These are phyloP conservation scores for Sternarchorhynchus goeldii DNA, from an alignment of 2,797 vertebrate genomes.

Conservation along the genomic window DNA sequence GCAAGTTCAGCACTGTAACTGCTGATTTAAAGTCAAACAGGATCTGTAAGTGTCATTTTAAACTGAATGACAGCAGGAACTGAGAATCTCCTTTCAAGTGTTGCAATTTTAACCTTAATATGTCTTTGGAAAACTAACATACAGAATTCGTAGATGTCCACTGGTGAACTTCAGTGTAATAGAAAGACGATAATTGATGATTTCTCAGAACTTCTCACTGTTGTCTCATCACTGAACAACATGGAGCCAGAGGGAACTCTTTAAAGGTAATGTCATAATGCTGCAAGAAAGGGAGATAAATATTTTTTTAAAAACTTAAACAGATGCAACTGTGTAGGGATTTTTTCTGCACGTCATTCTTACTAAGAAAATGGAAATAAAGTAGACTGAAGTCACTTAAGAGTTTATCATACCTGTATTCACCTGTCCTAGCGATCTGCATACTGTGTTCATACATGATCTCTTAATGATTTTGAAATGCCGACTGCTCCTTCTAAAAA, in stretches of 20 bases:
- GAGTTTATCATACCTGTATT: conserved; percentile 25
- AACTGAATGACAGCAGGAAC: neutral
- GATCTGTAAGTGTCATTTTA: neutral
- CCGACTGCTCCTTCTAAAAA: neutral
- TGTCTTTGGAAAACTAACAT: conserved; percentile 17
- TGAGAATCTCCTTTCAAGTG: neutral
- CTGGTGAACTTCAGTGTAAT: conserved; percentile 9
- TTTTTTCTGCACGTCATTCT: conserved; percentile 10
- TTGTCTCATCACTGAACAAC: conserved; percentile 3
- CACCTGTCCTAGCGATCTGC: neutral
- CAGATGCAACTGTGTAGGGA: conserved; percentile 23
- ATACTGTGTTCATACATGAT: conserved; percentile 17
- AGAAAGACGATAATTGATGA: neutral
- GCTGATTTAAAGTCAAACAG: neutral
- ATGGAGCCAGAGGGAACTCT: conserved; percentile 34
- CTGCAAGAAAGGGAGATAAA: conserved; percentile 26
- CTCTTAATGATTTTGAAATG: conserved; percentile 16
- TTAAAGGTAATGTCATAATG: conserved; percentile 2
- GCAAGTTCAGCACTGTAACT: neutral
- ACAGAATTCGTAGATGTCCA: conserved; percentile 60
- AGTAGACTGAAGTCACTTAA: neutral
- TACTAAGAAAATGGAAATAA: neutral
- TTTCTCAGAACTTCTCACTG: conserved; percentile 17
- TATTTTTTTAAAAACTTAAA: conserved; percentile 6
- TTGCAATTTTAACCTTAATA: neutral